Evolutionary conservation across 2,888 invertebrate species (phyloP), one percentile per base, ranked within the genome.

Genomic region (Sminthurides aquaticus): DNA sequence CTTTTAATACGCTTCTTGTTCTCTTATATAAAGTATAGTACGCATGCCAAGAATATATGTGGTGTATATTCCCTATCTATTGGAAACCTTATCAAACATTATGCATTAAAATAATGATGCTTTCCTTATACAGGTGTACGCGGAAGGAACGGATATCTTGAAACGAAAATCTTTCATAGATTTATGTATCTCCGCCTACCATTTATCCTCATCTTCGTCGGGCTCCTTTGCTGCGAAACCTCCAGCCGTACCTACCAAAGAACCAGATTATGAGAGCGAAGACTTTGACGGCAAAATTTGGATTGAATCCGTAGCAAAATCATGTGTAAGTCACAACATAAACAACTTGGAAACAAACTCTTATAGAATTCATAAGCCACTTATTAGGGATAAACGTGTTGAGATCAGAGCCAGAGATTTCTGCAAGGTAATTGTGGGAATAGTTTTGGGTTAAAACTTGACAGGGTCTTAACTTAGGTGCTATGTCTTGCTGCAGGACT

Each of bases 301-400:
- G 71, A 55, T 74, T 54, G 71, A 85, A 57, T 84, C 89, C 1
- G 87, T 90, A 43, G 84, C 87, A 60, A 84, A 85, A 73, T 87
- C 90, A 22, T 91, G 91, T 77, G 82, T 81, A 74, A 79, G 81
- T n/a, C 79, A 54, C 25, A 18, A 26, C 11, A 64, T n/a, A 54
- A n/a, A n/a, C 8, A 54, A 18, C 8, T 8, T 18, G 22, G 20
- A 18, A 52, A 5, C n/a, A 52, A 20, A 20, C 5, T n/a, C n/a
- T n/a, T n/a, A n/a, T n/a, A n/a, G n/a, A n/a, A n/a, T n/a, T n/a
- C n/a, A n/a, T n/a, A n/a, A n/a, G n/a, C n/a, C n/a, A n/a, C n/a
- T 2, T 57, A 57, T 20, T 27, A 27, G 20, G 25, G 5, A 24
- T 56, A 11, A 56, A 25, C 18, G n/a, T n/a, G n/a, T n/a, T n/a